Percentiles rank a stretch among this genome's conserved stretches.
Conservation (phyloP, 2,797 vertebrate genomes). For the Microcaecilia unicolor region DNA sequence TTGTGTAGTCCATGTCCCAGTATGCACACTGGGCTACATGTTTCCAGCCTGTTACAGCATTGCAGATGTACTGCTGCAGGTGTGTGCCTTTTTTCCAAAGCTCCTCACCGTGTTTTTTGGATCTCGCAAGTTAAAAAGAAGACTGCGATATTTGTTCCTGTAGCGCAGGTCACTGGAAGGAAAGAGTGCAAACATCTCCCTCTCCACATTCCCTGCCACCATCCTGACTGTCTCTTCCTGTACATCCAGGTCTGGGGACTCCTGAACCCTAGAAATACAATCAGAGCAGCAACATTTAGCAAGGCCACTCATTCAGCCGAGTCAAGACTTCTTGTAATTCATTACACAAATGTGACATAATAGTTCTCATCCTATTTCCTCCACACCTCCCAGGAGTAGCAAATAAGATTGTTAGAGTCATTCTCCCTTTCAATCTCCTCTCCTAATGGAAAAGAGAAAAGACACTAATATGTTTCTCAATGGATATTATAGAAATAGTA, state of each 20-base stretch:
- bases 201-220: conserved; percentile 28
- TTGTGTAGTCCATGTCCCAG: too few relatives aligned
- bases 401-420: too few relatives aligned
- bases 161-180: conserved; percentile 24
- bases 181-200: conserved; percentile 32
- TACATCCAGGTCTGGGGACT: conserved; percentile 4
- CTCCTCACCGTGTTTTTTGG: conserved; percentile 32
- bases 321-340: not conserved
- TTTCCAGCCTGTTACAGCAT: too few relatives aligned
- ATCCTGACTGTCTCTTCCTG: not conserved
- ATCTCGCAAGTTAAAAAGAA: conserved; percentile 46
- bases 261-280: conserved; percentile 15
- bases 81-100: too few relatives aligned
- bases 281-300: too few relatives aligned
- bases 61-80: too few relatives aligned
- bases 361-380: not conserved
- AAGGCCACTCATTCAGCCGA: not conserved
- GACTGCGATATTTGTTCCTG: conserved; percentile 46
- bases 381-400: too few relatives aligned
- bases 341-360: not conserved
- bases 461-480: too few relatives aligned
- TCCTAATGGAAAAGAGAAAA: too few relatives aligned
- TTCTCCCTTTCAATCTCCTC: too few relatives aligned
- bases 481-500: too few relatives aligned
- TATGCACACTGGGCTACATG: too few relatives aligned